These are phyloP conservation scores for Cydia amplana DNA, from an alignment of 1,140 invertebrate genomes.

Conservation along the genomic window DNA sequence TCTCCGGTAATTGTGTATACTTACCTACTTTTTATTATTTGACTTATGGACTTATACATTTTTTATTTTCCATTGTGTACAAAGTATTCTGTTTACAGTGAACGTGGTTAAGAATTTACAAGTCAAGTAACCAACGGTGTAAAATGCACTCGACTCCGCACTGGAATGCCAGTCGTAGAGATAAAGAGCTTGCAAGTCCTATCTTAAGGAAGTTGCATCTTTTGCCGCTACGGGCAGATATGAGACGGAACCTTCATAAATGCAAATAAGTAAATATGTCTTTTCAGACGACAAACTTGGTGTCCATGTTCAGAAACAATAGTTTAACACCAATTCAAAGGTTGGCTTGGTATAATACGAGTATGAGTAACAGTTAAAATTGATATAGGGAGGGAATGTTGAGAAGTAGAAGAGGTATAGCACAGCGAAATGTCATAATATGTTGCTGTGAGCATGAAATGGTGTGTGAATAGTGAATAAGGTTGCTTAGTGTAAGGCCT, in stretches of 20 bases:
- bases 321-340: not conserved
- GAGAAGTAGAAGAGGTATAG: too few species aligned
- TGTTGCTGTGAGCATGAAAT: too few species aligned
- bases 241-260: constrained; percentile 2
- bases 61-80: not conserved
- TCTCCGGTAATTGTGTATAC: too few species aligned
- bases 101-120: not conserved
- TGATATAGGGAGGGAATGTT: too few species aligned
- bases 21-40: too few species aligned
- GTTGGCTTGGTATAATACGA: too few species aligned
- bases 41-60: too few species aligned
- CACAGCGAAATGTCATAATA: too few species aligned
- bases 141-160: not conserved
- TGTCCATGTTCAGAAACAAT: not conserved
- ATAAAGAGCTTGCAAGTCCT: not conserved
- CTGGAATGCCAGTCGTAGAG: not conserved
- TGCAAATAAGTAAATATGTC: not conserved
- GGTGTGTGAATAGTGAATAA: too few species aligned
- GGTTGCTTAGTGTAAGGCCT: too few species aligned
- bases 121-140: not conserved
- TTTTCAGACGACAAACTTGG: not conserved
- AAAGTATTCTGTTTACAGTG: not conserved
- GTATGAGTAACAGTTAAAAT: too few species aligned
- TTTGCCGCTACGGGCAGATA: not conserved
- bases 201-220: not conserved